These are phyloP conservation scores for Pandion haliaetus DNA, from an alignment of 2,113 vertebrate species.

Conservation along the genomic window DNA sequence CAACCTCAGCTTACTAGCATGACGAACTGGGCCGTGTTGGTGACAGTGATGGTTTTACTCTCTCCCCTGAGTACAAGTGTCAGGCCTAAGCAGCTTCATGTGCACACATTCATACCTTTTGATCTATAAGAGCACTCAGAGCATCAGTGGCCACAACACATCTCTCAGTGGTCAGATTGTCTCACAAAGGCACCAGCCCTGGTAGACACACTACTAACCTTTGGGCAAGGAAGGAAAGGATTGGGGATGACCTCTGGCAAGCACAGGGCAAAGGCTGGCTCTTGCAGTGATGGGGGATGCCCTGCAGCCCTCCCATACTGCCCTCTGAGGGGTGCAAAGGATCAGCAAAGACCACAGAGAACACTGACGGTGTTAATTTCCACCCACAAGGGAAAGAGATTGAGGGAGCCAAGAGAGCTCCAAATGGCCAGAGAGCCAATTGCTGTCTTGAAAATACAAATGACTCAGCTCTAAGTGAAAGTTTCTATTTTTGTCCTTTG, in stretches of 20 bases:
- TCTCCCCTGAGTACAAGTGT: neutral
- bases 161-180: neutral
- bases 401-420: neutral
- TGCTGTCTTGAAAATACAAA: neutral
- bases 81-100: neutral
- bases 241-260: neutral
- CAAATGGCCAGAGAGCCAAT: neutral
- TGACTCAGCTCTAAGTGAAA: conserved; percentile 46
- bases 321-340: neutral
- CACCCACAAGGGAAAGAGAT: neutral
- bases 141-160: neutral
- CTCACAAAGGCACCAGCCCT: neutral
- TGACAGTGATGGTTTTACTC: neutral
- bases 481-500: conserved; percentile 27
- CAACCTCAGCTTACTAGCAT: neutral
- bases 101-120: neutral
- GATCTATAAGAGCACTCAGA: neutral
- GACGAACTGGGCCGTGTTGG: neutral
- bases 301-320: neutral
- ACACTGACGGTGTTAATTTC: neutral
- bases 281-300: neutral
- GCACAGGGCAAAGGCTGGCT: neutral
- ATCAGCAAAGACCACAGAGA: neutral
- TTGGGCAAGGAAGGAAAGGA: neutral
- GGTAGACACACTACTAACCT: neutral